Conservation (phyloP, 2,113 vertebrate species). For the Monarcha castaneiventris region DNA sequence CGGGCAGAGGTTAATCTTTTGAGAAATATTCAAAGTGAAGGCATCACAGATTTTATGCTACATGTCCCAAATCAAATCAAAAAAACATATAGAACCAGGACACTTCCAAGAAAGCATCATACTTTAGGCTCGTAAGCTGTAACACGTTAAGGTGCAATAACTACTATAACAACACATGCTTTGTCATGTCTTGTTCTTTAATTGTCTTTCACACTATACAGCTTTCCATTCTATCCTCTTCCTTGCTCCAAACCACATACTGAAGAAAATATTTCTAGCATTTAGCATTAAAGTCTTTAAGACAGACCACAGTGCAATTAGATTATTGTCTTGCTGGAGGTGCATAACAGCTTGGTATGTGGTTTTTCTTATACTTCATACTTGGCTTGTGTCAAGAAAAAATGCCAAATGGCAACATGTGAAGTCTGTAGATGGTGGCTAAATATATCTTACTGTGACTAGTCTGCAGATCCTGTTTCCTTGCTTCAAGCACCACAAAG, state of each 20-base stretch:
- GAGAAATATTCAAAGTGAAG: neutral
- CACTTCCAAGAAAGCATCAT: neutral
- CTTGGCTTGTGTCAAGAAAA: constrained; percentile 6
- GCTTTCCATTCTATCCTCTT: constrained; percentile 58
- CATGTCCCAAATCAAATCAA: neutral
- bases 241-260: constrained; percentile 61
- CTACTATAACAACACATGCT: constrained; percentile 12
- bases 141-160: neutral
- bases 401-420: neutral
- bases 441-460: neutral
- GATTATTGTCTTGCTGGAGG: constrained; percentile 50
- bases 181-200: constrained; percentile 43
- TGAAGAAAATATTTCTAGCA: constrained; percentile 60
- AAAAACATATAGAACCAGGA: neutral
- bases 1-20: neutral
- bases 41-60: neutral
- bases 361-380: constrained; percentile 50
- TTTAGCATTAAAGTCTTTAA: constrained; percentile 56
- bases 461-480: neutral
- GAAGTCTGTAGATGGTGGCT: neutral
- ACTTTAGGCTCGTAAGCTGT: neutral
- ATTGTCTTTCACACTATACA: constrained; percentile 41
- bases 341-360: constrained; percentile 48
- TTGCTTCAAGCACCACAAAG: neutral
- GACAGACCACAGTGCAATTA: constrained; percentile 64